Evolutionary conservation across 2,113 vertebrate species (phyloP), one percentile per base, ranked within the genome.

Genomic region (Eptesicus fuscus): DNA sequence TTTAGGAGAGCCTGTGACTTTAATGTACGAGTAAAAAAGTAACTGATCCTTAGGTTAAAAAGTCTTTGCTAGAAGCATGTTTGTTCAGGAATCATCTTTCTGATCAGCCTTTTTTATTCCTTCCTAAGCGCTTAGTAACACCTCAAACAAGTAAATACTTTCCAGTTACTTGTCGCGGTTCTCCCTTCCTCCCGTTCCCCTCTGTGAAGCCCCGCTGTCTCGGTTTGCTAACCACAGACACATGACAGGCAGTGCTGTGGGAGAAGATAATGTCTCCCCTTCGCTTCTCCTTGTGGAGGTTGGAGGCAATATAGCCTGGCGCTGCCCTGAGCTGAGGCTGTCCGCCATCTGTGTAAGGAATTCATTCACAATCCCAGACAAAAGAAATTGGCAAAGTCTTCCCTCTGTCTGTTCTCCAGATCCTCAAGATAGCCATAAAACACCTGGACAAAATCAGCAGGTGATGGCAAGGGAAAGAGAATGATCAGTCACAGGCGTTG

Each of bases 371-470:
- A 96, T 98, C 97, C 98, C 98, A 99, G 98, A 99, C 99, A 99
- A 99, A 99, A 99, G 98, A 98, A 98, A 98, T 98, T 99, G 98
- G 98, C 98, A 98, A 97, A 98, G 97, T 97, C 97, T 98, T 98
- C 97, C 97, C 98, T 98, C 97, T 98, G 98, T 99, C 98, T 99
- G 98, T 98, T 98, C 97, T 98, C 98, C 98, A 98, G 98, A 98
- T 98, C 98, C 98, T 99, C 98, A 96, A 98, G 98, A 99, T 98
- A 99, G 98, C 98, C 97, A 98, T 99, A 98, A 99, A 99, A 99
- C 99, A 99, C 99, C 99, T 99, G 99, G 98, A 99, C 98, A 98
- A 98, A 99, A 99, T 99, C 99, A 99, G 99, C 98, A 99, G 99
- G 99, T 99, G 99, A 99, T 98, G 98, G 98, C 98, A 98, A 98